A percentile compares a stretch with the other conserved stretches of the same genome.
Conservation (phyloP, 2,888 invertebrate genomes). For the Tipula confusa region DNA sequence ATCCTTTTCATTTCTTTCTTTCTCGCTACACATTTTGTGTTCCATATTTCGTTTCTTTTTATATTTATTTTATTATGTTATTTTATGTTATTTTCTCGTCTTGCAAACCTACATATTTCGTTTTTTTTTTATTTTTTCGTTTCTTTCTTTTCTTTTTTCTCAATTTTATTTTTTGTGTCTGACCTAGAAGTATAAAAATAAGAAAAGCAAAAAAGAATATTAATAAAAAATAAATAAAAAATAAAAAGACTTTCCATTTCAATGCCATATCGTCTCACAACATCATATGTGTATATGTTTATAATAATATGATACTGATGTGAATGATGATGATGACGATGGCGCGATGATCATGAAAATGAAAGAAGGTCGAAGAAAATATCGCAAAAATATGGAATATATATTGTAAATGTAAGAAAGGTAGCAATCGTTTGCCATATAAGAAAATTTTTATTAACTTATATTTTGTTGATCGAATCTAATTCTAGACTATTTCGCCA, state of each 20-base stretch:
- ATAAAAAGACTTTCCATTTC: constrained; percentile 30
- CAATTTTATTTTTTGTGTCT: constrained; percentile 27
- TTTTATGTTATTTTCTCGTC: constrained; percentile 27
- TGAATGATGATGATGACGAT: background rate
- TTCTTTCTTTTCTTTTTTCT: background rate
- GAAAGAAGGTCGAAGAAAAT: background rate
- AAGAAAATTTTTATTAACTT: too few species aligned
- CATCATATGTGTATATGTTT: background rate
- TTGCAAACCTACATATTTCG: constrained; percentile 28
- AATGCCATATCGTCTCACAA: constrained; percentile 29
- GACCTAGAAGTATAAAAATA: constrained; percentile 29
- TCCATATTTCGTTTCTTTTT: constrained; percentile 27
- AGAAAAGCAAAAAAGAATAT: constrained; percentile 21
- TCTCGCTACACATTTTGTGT: constrained; percentile 3
- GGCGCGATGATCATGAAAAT: constrained; percentile 1
- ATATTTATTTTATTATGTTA: background rate
- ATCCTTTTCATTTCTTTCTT: background rate
- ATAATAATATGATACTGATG: background rate
- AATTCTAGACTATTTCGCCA: too few species aligned
- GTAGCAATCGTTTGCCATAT: too few species aligned
- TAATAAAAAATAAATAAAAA: too few species aligned
- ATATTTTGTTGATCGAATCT: too few species aligned
- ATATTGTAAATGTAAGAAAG: too few species aligned
- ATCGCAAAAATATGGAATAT: background rate
- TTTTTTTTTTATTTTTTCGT: too few species aligned